These are phyloP conservation scores for Girardia tigrina DNA, from an alignment of 2,888 invertebrate species.

Conservation along the genomic window DNA sequence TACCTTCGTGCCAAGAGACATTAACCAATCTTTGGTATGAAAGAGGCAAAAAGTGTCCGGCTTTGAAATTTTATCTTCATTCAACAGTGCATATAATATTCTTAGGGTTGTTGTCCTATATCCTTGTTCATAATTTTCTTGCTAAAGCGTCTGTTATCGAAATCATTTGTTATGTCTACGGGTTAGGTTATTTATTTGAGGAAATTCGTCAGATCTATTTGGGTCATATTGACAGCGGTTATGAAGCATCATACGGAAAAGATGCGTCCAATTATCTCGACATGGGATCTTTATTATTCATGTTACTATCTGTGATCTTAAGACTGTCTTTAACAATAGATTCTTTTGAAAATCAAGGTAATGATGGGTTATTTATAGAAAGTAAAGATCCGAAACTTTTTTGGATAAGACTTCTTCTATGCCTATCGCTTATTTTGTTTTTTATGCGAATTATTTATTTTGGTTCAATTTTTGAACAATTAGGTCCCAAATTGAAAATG, in stretches of 20 bases:
- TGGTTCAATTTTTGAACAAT: constrained; percentile 24
- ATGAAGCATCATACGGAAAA: not conserved
- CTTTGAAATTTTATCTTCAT: constrained; percentile 5
- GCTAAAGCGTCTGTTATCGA: not conserved
- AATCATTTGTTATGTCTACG: constrained; percentile 21
- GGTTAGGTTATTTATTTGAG: constrained; percentile 25
- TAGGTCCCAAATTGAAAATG: constrained; percentile 37
- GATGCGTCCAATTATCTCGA: not conserved
- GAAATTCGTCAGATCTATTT: not conserved
- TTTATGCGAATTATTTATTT: constrained; percentile 29
- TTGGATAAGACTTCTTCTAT: constrained; percentile 21
- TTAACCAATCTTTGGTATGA: constrained; percentile 25
- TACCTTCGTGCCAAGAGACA: constrained; percentile 30
- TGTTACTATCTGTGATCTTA: not conserved
- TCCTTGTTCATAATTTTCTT: not conserved
- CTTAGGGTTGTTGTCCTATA: constrained; percentile 27
- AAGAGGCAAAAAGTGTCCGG: not conserved
- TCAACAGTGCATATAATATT: constrained; percentile 26
- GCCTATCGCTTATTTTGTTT: constrained; percentile 25
- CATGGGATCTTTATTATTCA: not conserved
- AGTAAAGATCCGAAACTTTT: constrained; percentile 15
- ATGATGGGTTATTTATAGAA: not conserved
- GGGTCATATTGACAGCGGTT: not conserved
- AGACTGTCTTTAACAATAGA: not conserved
- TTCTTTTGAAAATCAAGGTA: not conserved